phyloP scores from a whole-genome alignment of 2,797 vertebrate species.

The Holocentrus rufus region DNA sequence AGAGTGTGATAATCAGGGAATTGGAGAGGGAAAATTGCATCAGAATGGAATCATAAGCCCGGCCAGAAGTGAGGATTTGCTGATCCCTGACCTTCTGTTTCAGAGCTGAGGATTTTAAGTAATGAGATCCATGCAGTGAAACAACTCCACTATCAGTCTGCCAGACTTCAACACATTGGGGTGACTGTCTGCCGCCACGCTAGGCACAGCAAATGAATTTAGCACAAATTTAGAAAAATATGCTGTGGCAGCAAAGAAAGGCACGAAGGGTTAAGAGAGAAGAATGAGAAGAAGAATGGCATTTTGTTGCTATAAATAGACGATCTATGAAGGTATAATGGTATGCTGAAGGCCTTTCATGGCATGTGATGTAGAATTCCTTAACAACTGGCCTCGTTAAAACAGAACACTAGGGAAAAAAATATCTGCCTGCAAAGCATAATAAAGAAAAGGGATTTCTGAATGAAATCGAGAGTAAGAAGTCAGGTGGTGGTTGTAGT shows the following conservation, averaged over 20 bases:
- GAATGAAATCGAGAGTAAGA: neutral
- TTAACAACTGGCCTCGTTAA: conserved; percentile 1
- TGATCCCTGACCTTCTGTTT: conserved; percentile 84
- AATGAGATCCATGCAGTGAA: conserved; percentile 80
- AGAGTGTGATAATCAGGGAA: conserved; percentile 67
- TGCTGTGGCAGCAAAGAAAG: conserved; percentile 43
- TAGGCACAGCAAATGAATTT: conserved; percentile 59
- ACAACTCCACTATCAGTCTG: conserved; percentile 61
- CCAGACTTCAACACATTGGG: conserved; percentile 34
- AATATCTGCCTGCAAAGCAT: neutral
- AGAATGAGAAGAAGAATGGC: conserved; percentile 33
- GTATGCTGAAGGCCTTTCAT: conserved; percentile 20
- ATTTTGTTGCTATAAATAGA: conserved; percentile 53
- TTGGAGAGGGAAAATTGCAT: conserved; percentile 79
- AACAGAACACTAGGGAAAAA: neutral
- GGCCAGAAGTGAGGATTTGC: conserved; percentile 78
- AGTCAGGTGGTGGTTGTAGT: too few species aligned
- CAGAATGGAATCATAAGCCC: conserved; percentile 80
- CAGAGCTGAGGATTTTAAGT: conserved; percentile 79
- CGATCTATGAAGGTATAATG: conserved; percentile 26
- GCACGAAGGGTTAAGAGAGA: conserved; percentile 42
- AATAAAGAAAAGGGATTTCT: neutral
- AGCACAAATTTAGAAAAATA: conserved; percentile 61
- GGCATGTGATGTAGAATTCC: conserved; percentile 27
- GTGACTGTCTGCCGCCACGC: conserved; percentile 25